Evolutionary conservation across 2,113 vertebrate genomes (phyloP).

Genomic region (Podarcis raffonei): DNA sequence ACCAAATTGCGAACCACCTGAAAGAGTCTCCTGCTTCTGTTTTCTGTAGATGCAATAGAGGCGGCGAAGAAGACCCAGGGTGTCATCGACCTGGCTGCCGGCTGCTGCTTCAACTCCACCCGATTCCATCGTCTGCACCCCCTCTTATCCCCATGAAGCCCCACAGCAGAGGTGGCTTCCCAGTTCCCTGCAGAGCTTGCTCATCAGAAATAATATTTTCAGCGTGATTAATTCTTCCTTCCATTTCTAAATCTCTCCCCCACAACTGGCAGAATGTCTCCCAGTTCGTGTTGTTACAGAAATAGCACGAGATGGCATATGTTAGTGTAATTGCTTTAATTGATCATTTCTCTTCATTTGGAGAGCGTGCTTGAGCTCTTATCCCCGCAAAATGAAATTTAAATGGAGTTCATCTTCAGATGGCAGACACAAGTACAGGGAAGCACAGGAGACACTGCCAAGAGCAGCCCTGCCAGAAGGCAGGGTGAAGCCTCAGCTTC

Average conservation of each 20-base stretch:
- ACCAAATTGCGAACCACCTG: no score
- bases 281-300: conserved; percentile 56
- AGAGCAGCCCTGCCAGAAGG: background rate
- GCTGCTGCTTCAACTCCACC: background rate
- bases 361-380: conserved; percentile 35
- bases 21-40: no score
- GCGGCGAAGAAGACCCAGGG: background rate
- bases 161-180: background rate
- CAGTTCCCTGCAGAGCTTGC: background rate
- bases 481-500: background rate
- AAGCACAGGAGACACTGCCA: background rate
- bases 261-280: conserved; percentile 55
- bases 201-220: conserved; percentile 36
- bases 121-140: background rate
- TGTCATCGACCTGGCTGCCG: background rate
- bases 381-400: conserved; percentile 32
- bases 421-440: background rate
- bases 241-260: conserved; percentile 56
- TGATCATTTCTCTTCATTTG: conserved; percentile 22
- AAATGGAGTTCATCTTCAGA: conserved; percentile 26
- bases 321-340: conserved; percentile 50
- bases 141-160: background rate
- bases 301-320: conserved; percentile 29
- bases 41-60: no score
- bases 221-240: conserved; percentile 58